Percentiles rank a stretch among this genome's conserved stretches.
These are phyloP conservation scores for Drosophila eugracilis DNA, from an alignment of 1,140 invertebrate species.

Conservation along the genomic window DNA sequence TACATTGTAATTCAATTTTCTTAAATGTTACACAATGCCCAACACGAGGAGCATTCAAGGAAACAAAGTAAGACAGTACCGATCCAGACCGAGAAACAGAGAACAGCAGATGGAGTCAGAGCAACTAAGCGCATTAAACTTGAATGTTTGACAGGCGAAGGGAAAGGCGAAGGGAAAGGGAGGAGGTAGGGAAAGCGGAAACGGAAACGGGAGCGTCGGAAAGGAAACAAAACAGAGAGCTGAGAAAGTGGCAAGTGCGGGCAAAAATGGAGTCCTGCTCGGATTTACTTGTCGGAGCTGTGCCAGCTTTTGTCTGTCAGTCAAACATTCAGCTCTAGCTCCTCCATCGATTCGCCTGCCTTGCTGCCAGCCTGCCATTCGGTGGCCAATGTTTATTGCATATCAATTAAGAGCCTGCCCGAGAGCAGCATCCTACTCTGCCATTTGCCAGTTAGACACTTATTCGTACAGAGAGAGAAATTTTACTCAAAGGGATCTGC, in stretches of 20 bases:
- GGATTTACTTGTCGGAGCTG: constrained; percentile 56
- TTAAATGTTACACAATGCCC: constrained; percentile 51
- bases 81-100: constrained; percentile 16
- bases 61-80: constrained; percentile 18
- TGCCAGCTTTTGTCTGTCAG: constrained; percentile 59
- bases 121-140: constrained; percentile 74
- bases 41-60: constrained; percentile 12
- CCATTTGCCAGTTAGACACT: constrained; percentile 31
- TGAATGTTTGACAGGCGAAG: constrained; percentile 58
- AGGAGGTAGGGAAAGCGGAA: not conserved
- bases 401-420: constrained; percentile 66
- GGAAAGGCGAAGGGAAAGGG: not conserved
- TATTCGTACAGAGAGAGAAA: constrained; percentile 11
- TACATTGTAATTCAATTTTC: constrained; percentile 74
- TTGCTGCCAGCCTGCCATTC: constrained; percentile 16
- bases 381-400: constrained; percentile 74
- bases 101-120: constrained; percentile 27
- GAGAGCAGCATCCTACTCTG: not conserved
- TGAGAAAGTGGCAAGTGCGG: constrained; percentile 53
- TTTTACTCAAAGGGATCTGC: too few species aligned
- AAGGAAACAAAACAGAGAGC: constrained; percentile 60
- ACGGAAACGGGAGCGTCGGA: constrained; percentile 33
- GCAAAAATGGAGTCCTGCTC: constrained; percentile 25
- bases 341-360: constrained; percentile 19
- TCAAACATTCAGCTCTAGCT: constrained; percentile 41